Evolutionary conservation across 2,888 invertebrate species (phyloP).

Genomic region (Ypsolopha scabrella): DNA sequence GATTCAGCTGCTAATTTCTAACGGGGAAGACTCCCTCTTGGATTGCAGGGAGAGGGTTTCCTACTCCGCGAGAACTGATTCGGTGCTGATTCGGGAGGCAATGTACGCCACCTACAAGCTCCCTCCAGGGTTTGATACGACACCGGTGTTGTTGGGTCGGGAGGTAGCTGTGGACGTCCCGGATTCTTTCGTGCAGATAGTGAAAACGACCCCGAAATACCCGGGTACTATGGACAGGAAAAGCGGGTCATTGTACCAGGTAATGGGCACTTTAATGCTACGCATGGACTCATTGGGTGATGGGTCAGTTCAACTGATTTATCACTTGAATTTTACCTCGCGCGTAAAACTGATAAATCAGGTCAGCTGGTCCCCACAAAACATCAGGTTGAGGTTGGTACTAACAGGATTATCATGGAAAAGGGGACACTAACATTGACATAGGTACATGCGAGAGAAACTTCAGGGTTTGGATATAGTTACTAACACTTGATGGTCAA

Average conservation of each 20-base stretch:
- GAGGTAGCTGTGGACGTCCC: constrained; percentile 91
- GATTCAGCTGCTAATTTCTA: constrained; percentile 56
- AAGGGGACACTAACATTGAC: too few relatives aligned
- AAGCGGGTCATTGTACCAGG: constrained; percentile 53
- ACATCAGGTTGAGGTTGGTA: too few relatives aligned
- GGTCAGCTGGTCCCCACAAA: too few relatives aligned
- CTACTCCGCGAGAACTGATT: constrained; percentile 62
- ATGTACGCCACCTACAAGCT: constrained; percentile 60
- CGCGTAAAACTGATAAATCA: too few relatives aligned
- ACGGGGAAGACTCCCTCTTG: constrained; percentile 55
- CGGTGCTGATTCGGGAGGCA: constrained; percentile 59
- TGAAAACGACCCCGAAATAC: constrained; percentile 80
- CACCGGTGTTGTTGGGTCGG: constrained; percentile 60
- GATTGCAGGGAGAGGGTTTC: constrained; percentile 58
- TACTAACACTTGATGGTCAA: too few relatives aligned
- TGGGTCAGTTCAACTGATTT: neutral
- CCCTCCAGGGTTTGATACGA: constrained; percentile 60
- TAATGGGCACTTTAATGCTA: constrained; percentile 43
- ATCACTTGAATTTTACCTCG: too few relatives aligned
- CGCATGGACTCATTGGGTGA: constrained; percentile 21
- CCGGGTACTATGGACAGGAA: constrained; percentile 71
- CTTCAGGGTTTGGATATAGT: too few relatives aligned
- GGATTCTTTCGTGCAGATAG: constrained; percentile 85
- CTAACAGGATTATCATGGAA: too few relatives aligned
- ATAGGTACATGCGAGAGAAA: too few relatives aligned